Percentiles rank a stretch among this genome's conserved stretches.
Conservation (phyloP, 2,888 invertebrate species). For the Rhagophthalmus giganteus region DNA sequence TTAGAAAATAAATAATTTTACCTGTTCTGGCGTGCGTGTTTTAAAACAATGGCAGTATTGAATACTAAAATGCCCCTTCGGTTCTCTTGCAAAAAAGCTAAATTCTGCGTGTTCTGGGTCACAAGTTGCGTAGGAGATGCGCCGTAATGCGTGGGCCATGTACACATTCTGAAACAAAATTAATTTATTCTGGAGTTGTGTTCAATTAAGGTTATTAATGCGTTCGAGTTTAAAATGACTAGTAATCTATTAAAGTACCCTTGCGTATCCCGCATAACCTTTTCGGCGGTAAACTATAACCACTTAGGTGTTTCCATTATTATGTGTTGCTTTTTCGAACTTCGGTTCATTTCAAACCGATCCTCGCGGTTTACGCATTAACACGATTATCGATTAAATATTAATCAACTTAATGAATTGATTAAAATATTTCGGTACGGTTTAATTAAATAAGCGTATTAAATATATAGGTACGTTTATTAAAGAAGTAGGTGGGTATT, state of each 20-base stretch:
- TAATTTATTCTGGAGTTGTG: constrained; percentile 15
- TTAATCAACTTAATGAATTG: too few species aligned
- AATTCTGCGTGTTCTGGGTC: constrained; percentile 78
- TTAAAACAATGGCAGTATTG: constrained; percentile 84
- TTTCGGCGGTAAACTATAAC: background rate
- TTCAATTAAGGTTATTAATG: constrained; percentile 15
- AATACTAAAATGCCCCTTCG: constrained; percentile 66
- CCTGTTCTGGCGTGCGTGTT: constrained; percentile 76
- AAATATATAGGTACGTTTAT: too few species aligned
- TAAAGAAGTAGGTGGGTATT: too few species aligned
- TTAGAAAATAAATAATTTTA: constrained; percentile 49
- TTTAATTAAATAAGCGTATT: too few species aligned
- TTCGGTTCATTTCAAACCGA: too few species aligned
- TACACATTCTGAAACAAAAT: constrained; percentile 68
- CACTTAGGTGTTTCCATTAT: background rate
- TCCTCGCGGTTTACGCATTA: too few species aligned
- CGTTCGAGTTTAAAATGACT: constrained; percentile 9
- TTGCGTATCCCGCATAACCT: constrained; percentile 1
- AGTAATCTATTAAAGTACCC: constrained; percentile 11
- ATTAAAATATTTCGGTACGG: too few species aligned
- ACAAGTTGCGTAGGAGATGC: constrained; percentile 86
- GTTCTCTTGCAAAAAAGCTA: constrained; percentile 77
- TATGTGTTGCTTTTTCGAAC: too few species aligned
- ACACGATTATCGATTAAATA: too few species aligned
- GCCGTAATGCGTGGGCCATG: constrained; percentile 81